Conservation (phyloP, 2,797 vertebrate species). For the Morelia viridis region DNA sequence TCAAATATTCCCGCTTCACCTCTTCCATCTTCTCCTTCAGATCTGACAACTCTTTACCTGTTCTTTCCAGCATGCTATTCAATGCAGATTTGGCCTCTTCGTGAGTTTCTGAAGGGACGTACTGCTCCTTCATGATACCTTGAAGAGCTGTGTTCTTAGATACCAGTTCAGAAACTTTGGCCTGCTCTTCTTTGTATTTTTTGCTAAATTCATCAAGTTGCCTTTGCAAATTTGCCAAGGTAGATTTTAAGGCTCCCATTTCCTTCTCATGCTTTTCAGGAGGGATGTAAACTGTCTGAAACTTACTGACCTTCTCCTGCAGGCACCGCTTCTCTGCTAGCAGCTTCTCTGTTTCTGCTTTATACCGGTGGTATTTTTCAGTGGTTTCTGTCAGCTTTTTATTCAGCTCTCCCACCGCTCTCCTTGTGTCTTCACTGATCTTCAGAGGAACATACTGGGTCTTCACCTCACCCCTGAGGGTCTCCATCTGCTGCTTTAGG, state of each 20-base stretch:
- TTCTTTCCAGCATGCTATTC: slow-evolving; percentile 75
- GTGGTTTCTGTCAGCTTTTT: slow-evolving; percentile 83
- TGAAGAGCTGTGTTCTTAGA: slow-evolving; percentile 77
- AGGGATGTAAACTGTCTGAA: slow-evolving; percentile 73
- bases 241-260: slow-evolving; percentile 71
- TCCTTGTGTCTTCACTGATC: slow-evolving; percentile 82
- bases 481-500: slow-evolving; percentile 83
- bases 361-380: slow-evolving; percentile 78
- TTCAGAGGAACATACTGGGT: slow-evolving; percentile 81
- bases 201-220: slow-evolving; percentile 76
- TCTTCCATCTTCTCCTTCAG: slow-evolving; percentile 74
- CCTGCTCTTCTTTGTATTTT: slow-evolving; percentile 75
- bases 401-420: slow-evolving; percentile 81
- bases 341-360: slow-evolving; percentile 80
- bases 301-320: slow-evolving; percentile 72
- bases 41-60: slow-evolving; percentile 76
- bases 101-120: slow-evolving; percentile 77
- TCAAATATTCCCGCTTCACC: slow-evolving; percentile 75
- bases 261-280: slow-evolving; percentile 78
- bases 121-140: slow-evolving; percentile 76
- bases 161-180: slow-evolving; percentile 68
- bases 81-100: slow-evolving; percentile 78
- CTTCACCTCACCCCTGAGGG: slow-evolving; percentile 80
- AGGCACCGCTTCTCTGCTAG: slow-evolving; percentile 76
- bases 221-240: slow-evolving; percentile 71